phyloP scores from a whole-genome alignment of 2,113 vertebrate genomes.

The Passerina amoena region DNA sequence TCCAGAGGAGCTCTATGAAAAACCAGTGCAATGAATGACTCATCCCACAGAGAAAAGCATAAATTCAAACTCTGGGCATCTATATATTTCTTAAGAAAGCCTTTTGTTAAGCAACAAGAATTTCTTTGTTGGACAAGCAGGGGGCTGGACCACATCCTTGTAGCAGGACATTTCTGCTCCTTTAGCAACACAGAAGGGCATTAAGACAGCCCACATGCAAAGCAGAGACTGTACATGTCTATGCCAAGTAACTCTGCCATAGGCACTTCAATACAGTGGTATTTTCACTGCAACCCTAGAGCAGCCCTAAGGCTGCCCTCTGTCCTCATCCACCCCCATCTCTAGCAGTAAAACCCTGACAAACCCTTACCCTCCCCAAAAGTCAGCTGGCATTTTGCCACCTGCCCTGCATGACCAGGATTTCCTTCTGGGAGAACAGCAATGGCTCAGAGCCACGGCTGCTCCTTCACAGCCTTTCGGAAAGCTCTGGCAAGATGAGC shows the following conservation, averaged over 20 bases:
- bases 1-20: constrained; percentile 31
- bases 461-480: not conserved
- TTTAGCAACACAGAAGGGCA: not conserved
- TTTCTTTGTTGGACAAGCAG: not conserved
- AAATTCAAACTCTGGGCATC: not conserved
- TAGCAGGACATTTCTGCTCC: not conserved
- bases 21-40: constrained; percentile 1
- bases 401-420: not conserved
- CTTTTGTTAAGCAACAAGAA: constrained; percentile 26
- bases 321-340: not conserved
- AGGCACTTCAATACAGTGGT: not conserved
- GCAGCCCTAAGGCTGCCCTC: not conserved
- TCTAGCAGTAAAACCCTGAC: not conserved
- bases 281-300: not conserved
- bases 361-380: not conserved
- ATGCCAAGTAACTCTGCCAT: not conserved
- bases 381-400: not conserved
- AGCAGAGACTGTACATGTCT: not conserved
- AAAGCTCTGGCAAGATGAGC: not conserved
- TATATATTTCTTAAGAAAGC: not conserved
- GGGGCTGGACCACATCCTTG: not conserved
- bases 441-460: not conserved
- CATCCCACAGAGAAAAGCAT: not conserved
- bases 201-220: not conserved
- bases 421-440: not conserved